A percentile compares a stretch with the other conserved stretches of the same genome.
These are phyloP conservation scores for Bagarius yarrelli DNA, from an alignment of 2,113 vertebrate species.

Conservation along the genomic window DNA sequence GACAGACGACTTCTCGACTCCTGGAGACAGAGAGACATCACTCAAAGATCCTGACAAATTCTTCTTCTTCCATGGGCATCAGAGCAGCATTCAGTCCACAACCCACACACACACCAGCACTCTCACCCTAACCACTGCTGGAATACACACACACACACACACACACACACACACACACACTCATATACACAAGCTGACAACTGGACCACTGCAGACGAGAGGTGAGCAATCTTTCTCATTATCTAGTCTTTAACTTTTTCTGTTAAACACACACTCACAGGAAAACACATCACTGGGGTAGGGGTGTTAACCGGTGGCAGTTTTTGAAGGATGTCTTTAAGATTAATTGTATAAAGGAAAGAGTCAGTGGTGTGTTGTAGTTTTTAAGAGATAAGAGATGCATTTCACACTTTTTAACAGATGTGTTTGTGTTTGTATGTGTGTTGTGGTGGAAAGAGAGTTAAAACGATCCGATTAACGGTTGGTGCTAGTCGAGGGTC, in stretches of 20 bases:
- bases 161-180: neutral
- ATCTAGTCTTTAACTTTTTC: neutral
- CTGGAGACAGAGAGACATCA: slow-evolving; percentile 6
- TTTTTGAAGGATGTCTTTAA: neutral
- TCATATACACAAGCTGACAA: neutral
- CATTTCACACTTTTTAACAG: too few species aligned
- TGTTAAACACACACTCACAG: neutral
- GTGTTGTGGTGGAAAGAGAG: neutral
- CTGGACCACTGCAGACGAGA: slow-evolving; percentile 40
- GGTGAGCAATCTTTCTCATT: slow-evolving; percentile 22
- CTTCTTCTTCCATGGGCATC: slow-evolving; percentile 41
- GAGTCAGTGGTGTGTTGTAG: neutral
- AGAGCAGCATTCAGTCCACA: slow-evolving; percentile 1
- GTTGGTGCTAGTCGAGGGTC: slow-evolving; percentile 27
- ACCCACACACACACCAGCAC: neutral
- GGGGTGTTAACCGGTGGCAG: neutral
- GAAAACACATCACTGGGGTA: neutral
- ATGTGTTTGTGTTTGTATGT: slow-evolving; percentile 21
- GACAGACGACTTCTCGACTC: neutral
- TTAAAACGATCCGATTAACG: slow-evolving; percentile 51
- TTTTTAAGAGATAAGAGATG: neutral
- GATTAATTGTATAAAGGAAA: neutral
- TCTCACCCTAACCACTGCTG: slow-evolving; percentile 26
- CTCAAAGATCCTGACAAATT: slow-evolving; percentile 2
- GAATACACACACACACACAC: slow-evolving; percentile 32